These are phyloP conservation scores for Oikopleura dioica DNA, from an alignment of 23 tunicate species.

Conservation along the genomic window DNA sequence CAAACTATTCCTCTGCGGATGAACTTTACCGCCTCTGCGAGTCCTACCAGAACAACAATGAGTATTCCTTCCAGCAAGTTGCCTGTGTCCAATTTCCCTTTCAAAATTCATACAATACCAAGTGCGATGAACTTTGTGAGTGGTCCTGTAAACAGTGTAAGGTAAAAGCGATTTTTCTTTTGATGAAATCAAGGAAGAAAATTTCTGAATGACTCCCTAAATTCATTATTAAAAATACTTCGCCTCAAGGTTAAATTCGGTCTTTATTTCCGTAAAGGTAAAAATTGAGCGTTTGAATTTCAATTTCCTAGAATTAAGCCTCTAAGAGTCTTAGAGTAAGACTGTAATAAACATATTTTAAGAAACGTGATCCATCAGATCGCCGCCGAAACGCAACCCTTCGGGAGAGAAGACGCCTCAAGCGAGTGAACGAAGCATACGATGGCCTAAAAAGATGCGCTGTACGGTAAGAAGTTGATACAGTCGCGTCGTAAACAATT, in stretches of 20 bases:
- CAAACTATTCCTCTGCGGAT: not conserved
- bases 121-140: not conserved
- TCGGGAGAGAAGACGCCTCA: conserved; percentile 64
- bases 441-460: conserved; percentile 29
- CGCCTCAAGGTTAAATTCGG: too few relatives aligned
- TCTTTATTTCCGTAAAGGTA: too few relatives aligned
- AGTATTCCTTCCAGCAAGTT: not conserved
- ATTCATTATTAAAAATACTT: too few relatives aligned
- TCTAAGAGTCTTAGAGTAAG: too few relatives aligned
- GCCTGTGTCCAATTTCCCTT: not conserved
- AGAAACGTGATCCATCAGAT: not conserved
- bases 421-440: conserved; percentile 90
- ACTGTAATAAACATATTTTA: too few relatives aligned
- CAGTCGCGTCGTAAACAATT: not conserved
- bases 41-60: not conserved
- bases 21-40: not conserved
- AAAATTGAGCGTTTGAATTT: too few relatives aligned
- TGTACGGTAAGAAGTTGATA: not conserved
- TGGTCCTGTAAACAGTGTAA: not conserved
- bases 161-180: too few relatives aligned
- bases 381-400: conserved; percentile 72
- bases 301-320: too few relatives aligned
- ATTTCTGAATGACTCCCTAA: too few relatives aligned
- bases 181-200: too few relatives aligned
- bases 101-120: not conserved